These are phyloP conservation scores for Lamproptera curius DNA, from an alignment of 2,888 invertebrate genomes.

Conservation along the genomic window DNA sequence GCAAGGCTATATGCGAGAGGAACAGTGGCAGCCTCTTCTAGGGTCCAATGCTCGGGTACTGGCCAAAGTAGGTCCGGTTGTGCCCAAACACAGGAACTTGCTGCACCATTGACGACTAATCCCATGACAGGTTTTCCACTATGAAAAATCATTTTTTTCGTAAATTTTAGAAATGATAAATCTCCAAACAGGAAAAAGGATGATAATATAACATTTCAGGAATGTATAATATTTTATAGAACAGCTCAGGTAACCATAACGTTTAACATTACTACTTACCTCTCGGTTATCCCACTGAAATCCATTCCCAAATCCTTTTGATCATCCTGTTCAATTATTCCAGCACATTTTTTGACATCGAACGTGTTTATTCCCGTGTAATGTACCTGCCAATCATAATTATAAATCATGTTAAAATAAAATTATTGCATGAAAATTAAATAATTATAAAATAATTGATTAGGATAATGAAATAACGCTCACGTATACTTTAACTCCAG, in stretches of 20 bases:
- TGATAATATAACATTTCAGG: too few species aligned
- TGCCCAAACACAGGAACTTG: constrained; percentile 74
- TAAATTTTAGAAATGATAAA: too few species aligned
- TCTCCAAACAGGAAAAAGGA: too few species aligned
- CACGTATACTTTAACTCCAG: constrained; percentile 44
- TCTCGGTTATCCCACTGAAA: constrained; percentile 49
- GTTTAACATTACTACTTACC: too few species aligned
- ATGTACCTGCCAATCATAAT: constrained; percentile 27
- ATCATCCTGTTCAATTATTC: constrained; percentile 24
- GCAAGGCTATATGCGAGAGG: constrained; percentile 84
- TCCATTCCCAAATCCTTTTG: constrained; percentile 43
- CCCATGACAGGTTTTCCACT: constrained; percentile 82
- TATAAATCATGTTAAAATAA: too few species aligned
- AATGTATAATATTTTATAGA: too few species aligned
- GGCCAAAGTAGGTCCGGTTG: constrained; percentile 78
- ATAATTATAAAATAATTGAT: too few species aligned
- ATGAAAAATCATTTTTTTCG: not conserved
- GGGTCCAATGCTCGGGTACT: constrained; percentile 82
- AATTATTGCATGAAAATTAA: too few species aligned
- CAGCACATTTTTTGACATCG: constrained; percentile 41
- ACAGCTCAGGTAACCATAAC: too few species aligned
- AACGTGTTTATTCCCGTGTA: constrained; percentile 30
- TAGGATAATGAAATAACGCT: too few species aligned
- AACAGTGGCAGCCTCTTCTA: constrained; percentile 86
- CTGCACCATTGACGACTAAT: constrained; percentile 66